Conservation (phyloP, 1,140 invertebrate genomes). For the Sitodiplosis mosellana region DNA sequence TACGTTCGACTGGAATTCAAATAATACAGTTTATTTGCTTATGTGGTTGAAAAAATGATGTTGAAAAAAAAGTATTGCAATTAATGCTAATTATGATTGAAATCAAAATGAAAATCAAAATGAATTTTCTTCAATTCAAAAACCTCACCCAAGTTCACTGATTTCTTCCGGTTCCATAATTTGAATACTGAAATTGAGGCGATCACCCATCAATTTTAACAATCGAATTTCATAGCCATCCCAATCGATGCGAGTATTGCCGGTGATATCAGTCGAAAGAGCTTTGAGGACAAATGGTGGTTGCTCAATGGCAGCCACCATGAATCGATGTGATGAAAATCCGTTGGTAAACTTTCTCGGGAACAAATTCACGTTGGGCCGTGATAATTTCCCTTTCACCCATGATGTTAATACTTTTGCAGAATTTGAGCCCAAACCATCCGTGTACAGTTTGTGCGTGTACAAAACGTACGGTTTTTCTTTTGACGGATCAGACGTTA, state of each 20-base stretch:
- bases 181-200: constrained; percentile 48
- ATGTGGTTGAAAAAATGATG: not conserved
- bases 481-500: constrained; percentile 25
- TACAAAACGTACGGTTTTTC: constrained; percentile 45
- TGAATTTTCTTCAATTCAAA: too few relatives aligned
- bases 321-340: constrained; percentile 49
- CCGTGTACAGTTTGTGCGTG: constrained; percentile 45
- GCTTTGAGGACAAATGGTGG: constrained; percentile 49
- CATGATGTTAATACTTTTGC: constrained; percentile 44
- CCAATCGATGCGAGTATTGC: constrained; percentile 13
- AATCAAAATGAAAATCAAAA: not conserved
- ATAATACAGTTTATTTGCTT: constrained; percentile 2
- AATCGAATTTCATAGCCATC: constrained; percentile 49
- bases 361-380: constrained; percentile 39
- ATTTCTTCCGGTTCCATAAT: constrained; percentile 36
- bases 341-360: constrained; percentile 35
- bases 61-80: constrained; percentile 2
- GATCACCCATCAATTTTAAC: constrained; percentile 33
- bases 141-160: constrained; percentile 29
- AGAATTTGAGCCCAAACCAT: constrained; percentile 42
- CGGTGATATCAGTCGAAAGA: constrained; percentile 21
- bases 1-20: constrained; percentile 29
- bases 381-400: constrained; percentile 37
- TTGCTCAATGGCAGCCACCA: constrained; percentile 40
- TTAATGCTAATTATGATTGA: constrained; percentile 1